Base-by-base conservation (phyloP, 92 coral and sea anemone species). In the Anthopleura xanthogrammica region DNA sequence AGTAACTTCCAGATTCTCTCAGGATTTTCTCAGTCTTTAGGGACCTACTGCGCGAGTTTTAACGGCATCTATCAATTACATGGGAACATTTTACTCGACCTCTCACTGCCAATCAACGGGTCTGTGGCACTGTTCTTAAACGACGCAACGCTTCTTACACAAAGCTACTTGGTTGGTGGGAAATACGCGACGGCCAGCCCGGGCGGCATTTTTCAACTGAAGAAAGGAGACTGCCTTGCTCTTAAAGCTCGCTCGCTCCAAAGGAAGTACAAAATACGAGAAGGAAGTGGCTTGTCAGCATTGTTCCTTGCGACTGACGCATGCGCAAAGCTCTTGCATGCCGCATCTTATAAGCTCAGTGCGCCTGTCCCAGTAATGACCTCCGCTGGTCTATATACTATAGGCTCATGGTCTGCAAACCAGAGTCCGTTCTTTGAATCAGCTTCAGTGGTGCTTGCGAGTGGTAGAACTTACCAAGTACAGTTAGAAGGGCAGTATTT, bases 21-120 rank as follows among this genome's bases (percentile, higher is more conserved):
- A 16, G 93, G 90, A 19, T 57, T 83, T 80, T 87, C 90, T 17
- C 83, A 88, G 24, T 84, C 90, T 11, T 75, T 83, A 50, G 90
- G 93, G 57, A 17, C 80, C 36, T 90, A 73, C 78, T 90, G 90
- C 78, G 81, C 88, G 12, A 80, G 71, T 60, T 83, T 82, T 72
- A 80, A 83, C 29, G 93, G 93, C 2, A 83, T 90, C 41, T 78
- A 87, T 76, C 50, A 76, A 48, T 55, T 87, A 65, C 79, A 83
- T 13, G 86, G 83, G 16, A 83, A 90, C 73, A 57, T 87, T 0
- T 60, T 87, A 75, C 16, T 82, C 8, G 80, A 90, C 16, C 68
- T 58, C 12, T 19, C n/a, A 29, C 29, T 50, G 39, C 65, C 56
- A 11, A 65, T 78, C 0, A 65, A 77, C 83, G 55, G 60, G 11